Base-by-base conservation (phyloP, 2,888 invertebrate species). In the Lypha dubia region DNA sequence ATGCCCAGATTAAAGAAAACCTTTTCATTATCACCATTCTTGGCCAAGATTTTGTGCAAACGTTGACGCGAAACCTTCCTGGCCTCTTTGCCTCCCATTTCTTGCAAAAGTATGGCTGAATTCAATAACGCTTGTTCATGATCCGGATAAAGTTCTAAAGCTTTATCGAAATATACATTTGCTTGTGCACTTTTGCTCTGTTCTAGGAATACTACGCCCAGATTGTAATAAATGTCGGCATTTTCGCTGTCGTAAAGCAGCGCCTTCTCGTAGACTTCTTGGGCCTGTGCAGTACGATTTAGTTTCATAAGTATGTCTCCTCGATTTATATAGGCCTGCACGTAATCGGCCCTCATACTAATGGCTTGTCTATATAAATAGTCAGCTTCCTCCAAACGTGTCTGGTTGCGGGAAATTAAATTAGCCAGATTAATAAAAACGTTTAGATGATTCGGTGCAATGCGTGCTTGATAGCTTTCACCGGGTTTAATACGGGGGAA, bases 1-100 rank as follows among this genome's bases (percentile, higher is more conserved):
- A 99, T 98, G 86, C 98, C 98, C 74, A 98, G 93, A 93, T 98
- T 98, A 92, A 99, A 99, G 92, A 97, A 97, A 6, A 98, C 96
- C 83, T 98, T 94, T 91, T 98, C 98, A 91, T 98, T 98, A 81
- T 95, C 95, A 0, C 95, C 88, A 82, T 91, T 91, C 22, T 88
- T 89, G 88, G 95, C 94, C 62, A 98, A 93, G 44, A 98, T 94
- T 89, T 96, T 96, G 49, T 97, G 93, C 3, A 98, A 94, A 68
- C 98, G 93, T 89, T 97, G 95, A 75, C 96, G 93, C 0, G 97
- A 97, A 22, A 97, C 93, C 90, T 96, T 95, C 80, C 97, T 94
- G 79, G 97, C 93, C 88, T 96, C 96, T 0, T 95, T 95, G 0
- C 96, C 94, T 0, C 97, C 97, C 76, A 97, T 93, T 92, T 98